Conservation (phyloP, 2,797 vertebrate genomes). For the Limosa lapponica region DNA sequence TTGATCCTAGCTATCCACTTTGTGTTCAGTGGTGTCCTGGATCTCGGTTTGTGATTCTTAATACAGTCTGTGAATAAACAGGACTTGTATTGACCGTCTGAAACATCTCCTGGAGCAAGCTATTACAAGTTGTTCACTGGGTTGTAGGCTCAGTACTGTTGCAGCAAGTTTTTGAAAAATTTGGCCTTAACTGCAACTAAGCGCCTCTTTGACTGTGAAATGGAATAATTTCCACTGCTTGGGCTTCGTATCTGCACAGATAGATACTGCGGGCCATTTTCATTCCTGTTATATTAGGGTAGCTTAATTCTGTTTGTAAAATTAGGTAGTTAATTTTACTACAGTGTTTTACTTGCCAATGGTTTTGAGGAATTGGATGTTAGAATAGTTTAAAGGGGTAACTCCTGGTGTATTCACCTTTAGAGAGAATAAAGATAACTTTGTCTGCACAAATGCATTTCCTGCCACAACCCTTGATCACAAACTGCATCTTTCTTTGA, state of each 20-base stretch:
- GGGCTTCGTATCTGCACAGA: not conserved
- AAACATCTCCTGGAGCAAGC: conserved; percentile 19
- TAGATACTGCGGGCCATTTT: not conserved
- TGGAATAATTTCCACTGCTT: not conserved
- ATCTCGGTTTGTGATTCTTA: not conserved
- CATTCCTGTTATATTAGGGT: not conserved
- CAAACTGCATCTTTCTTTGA: not conserved
- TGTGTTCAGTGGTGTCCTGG: not conserved
- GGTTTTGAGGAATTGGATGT: not conserved
- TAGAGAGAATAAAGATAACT: not conserved
- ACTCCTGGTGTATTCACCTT: not conserved
- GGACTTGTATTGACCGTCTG: not conserved
- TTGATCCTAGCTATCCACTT: not conserved
- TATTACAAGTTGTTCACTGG: not conserved
- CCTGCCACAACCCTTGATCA: conserved; percentile 14
- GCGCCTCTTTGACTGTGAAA: conserved; percentile 9
- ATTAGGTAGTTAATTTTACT: not conserved
- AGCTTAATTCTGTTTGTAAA: not conserved
- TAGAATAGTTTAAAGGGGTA: not conserved
- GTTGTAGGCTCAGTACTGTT: not conserved
- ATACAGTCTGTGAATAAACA: not conserved
- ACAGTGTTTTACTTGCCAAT: not conserved
- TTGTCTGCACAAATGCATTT: not conserved
- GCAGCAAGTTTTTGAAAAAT: conserved; percentile 30
- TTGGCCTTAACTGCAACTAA: not conserved